Conservation (phyloP, 2,113 vertebrate genomes). For the Dendrocopos noguchii region DNA sequence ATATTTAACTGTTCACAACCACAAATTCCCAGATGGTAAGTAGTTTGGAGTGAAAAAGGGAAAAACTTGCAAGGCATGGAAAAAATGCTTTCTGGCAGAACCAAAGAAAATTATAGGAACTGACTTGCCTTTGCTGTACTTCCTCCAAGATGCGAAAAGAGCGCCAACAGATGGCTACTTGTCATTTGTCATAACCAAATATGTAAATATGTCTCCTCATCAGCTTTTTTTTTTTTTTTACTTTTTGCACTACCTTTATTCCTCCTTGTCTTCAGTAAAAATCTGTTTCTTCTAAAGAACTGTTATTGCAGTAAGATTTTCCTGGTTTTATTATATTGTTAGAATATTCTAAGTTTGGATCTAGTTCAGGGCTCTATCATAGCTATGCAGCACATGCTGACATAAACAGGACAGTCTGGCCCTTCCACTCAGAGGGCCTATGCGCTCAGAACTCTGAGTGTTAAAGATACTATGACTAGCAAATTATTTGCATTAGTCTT, state of each 20-base stretch:
- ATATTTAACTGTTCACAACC: conserved; percentile 33
- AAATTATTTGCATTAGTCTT: neutral
- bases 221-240: neutral
- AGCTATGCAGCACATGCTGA: neutral
- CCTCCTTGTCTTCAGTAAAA: neutral
- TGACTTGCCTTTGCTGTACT: conserved; percentile 20
- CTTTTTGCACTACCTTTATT: neutral
- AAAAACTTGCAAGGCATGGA: conserved; percentile 13
- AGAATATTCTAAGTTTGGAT: neutral
- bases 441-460: neutral
- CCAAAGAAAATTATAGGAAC: conserved; percentile 27
- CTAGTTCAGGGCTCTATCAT: neutral
- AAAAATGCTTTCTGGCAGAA: conserved; percentile 25
- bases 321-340: neutral
- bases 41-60: neutral
- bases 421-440: neutral
- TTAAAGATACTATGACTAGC: neutral
- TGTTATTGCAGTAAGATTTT: neutral
- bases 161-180: neutral
- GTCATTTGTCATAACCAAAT: conserved; percentile 34
- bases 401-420: neutral
- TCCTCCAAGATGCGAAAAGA: conserved; percentile 41
- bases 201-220: neutral
- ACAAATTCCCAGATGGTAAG: conserved; percentile 33
- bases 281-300: neutral